These are phyloP conservation scores for Leucophora obtusa DNA, from an alignment of 2,888 invertebrate genomes.

Conservation along the genomic window DNA sequence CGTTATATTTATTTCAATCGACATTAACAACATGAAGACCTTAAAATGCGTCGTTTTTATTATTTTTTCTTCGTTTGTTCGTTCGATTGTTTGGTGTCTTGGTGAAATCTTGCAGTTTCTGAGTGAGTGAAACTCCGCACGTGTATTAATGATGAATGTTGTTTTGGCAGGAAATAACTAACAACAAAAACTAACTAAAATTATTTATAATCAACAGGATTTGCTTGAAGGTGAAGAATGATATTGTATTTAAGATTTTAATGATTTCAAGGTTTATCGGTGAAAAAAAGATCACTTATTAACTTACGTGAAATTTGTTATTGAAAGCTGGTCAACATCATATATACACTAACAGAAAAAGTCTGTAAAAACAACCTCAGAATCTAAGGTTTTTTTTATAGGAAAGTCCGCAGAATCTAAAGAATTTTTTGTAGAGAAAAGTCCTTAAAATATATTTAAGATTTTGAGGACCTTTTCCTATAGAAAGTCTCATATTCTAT, in stretches of 20 bases:
- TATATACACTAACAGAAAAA: no score
- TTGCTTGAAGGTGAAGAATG: conserved; percentile 55
- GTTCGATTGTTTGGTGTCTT: conserved; percentile 11
- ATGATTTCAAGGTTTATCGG: conserved; percentile 7
- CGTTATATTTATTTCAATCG: conserved; percentile 65
- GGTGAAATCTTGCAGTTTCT: conserved; percentile 47
- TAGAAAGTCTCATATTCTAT: no score
- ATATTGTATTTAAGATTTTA: conserved; percentile 46
- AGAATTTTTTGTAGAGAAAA: no score
- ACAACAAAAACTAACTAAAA: conserved; percentile 18
- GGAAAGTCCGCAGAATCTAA: no score
- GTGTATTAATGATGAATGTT: conserved; percentile 62
- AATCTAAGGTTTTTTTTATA: no score
- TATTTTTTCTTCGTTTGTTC: no score
- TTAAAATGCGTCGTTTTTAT: conserved; percentile 53
- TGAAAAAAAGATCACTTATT: background rate
- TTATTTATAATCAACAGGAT: conserved; percentile 58
- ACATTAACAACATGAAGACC: conserved; percentile 61
- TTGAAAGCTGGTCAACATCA: no score
- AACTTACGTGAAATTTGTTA: no score
- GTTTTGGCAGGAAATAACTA: conserved; percentile 61
- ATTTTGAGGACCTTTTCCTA: no score
- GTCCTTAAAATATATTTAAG: no score
- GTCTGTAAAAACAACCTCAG: no score
- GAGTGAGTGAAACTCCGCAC: conserved; percentile 58